Percentiles rank a stretch among this genome's conserved stretches.
phyloP scores from a whole-genome alignment of 2,797 vertebrate genomes.

The Eulemur mongoz region DNA sequence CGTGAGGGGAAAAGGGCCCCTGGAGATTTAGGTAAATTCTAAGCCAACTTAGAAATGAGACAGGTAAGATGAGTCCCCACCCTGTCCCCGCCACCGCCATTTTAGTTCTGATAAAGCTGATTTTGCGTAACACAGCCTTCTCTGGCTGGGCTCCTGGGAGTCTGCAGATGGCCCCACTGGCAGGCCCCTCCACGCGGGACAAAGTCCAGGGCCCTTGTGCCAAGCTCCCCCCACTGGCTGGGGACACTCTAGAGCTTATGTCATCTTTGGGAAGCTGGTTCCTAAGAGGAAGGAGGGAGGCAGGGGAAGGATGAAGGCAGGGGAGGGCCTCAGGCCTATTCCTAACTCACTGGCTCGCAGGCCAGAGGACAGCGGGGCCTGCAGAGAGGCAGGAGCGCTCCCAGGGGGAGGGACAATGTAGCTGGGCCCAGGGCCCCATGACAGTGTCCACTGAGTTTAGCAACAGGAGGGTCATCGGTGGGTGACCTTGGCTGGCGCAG shows the following conservation, averaged over 20 bases:
- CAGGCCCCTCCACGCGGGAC: neutral
- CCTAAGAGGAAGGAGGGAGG: neutral
- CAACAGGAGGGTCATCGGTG: neutral
- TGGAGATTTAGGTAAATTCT: neutral
- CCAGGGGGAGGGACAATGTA: neutral
- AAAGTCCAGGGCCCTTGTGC: no score
- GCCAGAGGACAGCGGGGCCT: neutral
- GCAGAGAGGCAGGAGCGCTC: neutral
- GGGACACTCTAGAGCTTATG: neutral
- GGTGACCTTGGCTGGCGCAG: neutral
- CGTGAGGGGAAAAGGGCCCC: neutral
- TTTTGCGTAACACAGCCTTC: neutral
- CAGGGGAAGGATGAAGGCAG: neutral
- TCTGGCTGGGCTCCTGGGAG: neutral
- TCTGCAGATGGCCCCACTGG: neutral
- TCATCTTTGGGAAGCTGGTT: neutral
- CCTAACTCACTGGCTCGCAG: no score
- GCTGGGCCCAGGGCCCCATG: neutral
- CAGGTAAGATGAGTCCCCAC: neutral
- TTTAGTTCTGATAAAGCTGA: neutral
- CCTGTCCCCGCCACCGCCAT: no score
- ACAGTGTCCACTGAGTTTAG: neutral
- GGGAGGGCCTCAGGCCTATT: neutral
- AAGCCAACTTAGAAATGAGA: neutral
- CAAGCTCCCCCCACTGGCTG: neutral